A percentile compares a stretch with the other conserved stretches of the same genome.
phyloP scores from a whole-genome alignment of 1,140 invertebrate species.

The Polypedilum pembai region DNA sequence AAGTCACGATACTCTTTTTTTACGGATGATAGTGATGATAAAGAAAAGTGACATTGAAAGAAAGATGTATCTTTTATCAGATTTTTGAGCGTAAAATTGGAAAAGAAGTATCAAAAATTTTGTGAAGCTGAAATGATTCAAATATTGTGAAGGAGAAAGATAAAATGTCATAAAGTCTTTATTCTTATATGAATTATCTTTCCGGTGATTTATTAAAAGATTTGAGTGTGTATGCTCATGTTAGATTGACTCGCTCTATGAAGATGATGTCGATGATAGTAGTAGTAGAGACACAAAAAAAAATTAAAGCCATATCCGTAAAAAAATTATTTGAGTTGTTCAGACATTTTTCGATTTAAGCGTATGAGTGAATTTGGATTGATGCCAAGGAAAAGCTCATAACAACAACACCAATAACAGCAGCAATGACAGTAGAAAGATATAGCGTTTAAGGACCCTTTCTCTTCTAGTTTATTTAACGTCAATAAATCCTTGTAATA shows the following conservation, averaged over 20 bases:
- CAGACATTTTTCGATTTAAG: neutral
- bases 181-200: neutral
- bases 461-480: slow-evolving; percentile 11
- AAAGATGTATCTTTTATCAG: slow-evolving; percentile 10
- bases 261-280: neutral
- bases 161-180: slow-evolving; percentile 9
- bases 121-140: neutral
- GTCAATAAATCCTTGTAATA: slow-evolving; percentile 15
- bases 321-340: neutral
- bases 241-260: neutral
- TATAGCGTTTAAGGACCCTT: neutral
- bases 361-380: neutral
- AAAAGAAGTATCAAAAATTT: neutral
- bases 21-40: neutral
- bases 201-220: slow-evolving; percentile 12
- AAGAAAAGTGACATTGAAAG: neutral
- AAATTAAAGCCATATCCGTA: neutral
- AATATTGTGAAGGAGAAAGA: neutral
- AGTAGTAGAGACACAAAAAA: neutral
- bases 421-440: neutral
- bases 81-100: slow-evolving; percentile 26
- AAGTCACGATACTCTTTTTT: neutral
- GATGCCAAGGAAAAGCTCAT: slow-evolving; percentile 6
- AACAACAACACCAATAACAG: neutral
- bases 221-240: neutral